Evolutionary conservation across 2,113 vertebrate genomes (phyloP).

Genomic region (Dipodomys stephensi): DNA sequence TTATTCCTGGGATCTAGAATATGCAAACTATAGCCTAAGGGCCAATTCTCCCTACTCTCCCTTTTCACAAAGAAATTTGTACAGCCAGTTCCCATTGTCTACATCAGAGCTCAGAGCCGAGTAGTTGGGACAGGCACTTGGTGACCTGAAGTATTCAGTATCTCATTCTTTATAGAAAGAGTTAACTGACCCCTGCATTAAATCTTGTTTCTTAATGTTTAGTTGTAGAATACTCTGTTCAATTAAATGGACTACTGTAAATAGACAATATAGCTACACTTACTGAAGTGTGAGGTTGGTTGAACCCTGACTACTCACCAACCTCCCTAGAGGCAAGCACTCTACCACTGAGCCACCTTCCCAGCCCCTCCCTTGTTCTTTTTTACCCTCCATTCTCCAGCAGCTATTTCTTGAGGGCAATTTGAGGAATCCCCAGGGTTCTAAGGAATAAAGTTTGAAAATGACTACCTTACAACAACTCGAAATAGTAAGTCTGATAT

Average conservation of each 20-base stretch:
- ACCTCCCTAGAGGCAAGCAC: neutral
- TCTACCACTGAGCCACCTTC: too few relatives aligned
- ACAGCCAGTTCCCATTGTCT: neutral
- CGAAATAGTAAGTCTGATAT: conserved; percentile 72
- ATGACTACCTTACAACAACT: conserved; percentile 72
- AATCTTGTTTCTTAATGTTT: conserved; percentile 46
- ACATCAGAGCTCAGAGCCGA: neutral
- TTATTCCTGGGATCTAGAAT: neutral
- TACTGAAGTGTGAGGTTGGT: conserved; percentile 47
- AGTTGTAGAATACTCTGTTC: conserved; percentile 14
- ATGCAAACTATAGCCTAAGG: neutral
- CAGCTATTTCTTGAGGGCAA: conserved; percentile 75
- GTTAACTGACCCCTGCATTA: neutral
- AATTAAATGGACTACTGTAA: neutral
- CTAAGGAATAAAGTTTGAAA: conserved; percentile 72
- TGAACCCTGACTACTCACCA: conserved; percentile 59
- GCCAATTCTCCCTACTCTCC: neutral
- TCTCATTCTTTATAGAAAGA: conserved; percentile 16
- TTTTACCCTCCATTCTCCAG: conserved; percentile 58
- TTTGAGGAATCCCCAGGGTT: conserved; percentile 71
- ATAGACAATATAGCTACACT: conserved; percentile 9
- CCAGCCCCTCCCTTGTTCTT: neutral
- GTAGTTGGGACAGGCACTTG: neutral
- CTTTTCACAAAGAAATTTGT: conserved; percentile 5
- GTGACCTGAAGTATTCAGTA: neutral